Base-by-base conservation (phyloP, 2,113 vertebrate genomes). In the Mystacornis crossleyi region DNA sequence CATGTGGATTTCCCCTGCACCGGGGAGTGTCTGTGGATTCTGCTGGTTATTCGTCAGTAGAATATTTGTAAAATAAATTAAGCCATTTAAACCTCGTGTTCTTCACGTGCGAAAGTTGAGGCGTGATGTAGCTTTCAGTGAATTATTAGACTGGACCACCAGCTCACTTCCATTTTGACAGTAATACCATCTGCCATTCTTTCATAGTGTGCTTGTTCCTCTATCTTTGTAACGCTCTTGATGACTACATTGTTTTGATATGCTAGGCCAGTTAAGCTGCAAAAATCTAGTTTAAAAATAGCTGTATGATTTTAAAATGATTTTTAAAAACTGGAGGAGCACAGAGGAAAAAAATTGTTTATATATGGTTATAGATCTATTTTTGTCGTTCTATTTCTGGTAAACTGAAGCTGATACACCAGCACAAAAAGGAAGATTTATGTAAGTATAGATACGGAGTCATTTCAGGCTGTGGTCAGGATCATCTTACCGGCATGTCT, bases 231-330 rank as follows among this genome's bases (percentile, higher is more conserved):
- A 93, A 45, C 16, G 81, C 65, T 86, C 55, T 81, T 51, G 93
- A 86, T 94, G 92, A 96, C 95, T 96, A 79, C 86, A 71, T 93
- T 97, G 90, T 96, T 96, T 97, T 94, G 86, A 95, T 95, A 92
- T 60, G 75, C 81, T 89, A 50, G 92, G 86, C 90, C 69, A 84
- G 93, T 93, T 86, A 89, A 93, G 53, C 90, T 93, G 86, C 85
- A 97, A 54, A 95, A 93, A 77, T 86, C 60, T 36, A 45, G 67
- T 84, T 96, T 96, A 94, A 97, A 96, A 96, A 96, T 97, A 96
- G 72, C 75, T 65, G 36, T 29, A 84, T 70, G 88, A 67, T 92
- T 94, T 96, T 43, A 42, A 94, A 96, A 93, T 86, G 55, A 90
- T 96, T 96, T 96, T 95, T 86, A 60, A 92, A 89, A 92, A 88